These are phyloP conservation scores for Aphelinus atriplicis DNA, from an alignment of 1,140 invertebrate genomes.

Conservation along the genomic window DNA sequence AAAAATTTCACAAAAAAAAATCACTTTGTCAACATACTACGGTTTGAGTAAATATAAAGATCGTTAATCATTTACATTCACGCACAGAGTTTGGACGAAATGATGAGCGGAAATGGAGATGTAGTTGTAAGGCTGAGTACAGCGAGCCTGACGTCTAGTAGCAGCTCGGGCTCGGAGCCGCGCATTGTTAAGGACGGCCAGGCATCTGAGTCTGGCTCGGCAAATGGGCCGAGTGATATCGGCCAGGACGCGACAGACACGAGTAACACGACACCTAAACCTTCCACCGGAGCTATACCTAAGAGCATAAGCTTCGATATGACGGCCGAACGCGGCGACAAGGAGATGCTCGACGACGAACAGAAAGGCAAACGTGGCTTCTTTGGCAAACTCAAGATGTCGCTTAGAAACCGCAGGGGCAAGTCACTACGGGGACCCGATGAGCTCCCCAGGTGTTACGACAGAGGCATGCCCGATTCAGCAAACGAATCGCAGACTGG, in stretches of 20 bases:
- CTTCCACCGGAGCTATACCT: constrained; percentile 84
- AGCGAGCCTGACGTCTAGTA: constrained; percentile 66
- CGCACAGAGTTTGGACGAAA: constrained; percentile 21
- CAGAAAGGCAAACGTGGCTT: constrained; percentile 72
- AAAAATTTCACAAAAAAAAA: too few species aligned
- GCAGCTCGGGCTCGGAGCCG: constrained; percentile 61
- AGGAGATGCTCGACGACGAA: constrained; percentile 71
- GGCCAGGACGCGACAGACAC: constrained; percentile 48
- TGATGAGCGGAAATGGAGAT: constrained; percentile 38
- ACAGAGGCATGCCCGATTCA: constrained; percentile 52
- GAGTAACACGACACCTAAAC: constrained; percentile 63
- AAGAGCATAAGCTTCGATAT: constrained; percentile 94
- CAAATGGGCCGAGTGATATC: constrained; percentile 40
- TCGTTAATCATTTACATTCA: not conserved
- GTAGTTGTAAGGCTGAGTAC: constrained; percentile 62
- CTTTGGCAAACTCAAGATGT: constrained; percentile 76
- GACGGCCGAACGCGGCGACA: constrained; percentile 84
- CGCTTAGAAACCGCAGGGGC: constrained; percentile 73
- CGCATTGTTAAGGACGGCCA: constrained; percentile 49
- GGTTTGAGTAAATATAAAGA: too few species aligned
- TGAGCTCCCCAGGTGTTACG: constrained; percentile 62
- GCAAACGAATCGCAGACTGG: constrained; percentile 53
- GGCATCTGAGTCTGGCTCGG: constrained; percentile 8
- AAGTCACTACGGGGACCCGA: constrained; percentile 66
- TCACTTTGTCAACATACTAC: too few species aligned